These are phyloP conservation scores for Pogoniulus pusillus DNA, from an alignment of 2,797 vertebrate species.

Conservation along the genomic window DNA sequence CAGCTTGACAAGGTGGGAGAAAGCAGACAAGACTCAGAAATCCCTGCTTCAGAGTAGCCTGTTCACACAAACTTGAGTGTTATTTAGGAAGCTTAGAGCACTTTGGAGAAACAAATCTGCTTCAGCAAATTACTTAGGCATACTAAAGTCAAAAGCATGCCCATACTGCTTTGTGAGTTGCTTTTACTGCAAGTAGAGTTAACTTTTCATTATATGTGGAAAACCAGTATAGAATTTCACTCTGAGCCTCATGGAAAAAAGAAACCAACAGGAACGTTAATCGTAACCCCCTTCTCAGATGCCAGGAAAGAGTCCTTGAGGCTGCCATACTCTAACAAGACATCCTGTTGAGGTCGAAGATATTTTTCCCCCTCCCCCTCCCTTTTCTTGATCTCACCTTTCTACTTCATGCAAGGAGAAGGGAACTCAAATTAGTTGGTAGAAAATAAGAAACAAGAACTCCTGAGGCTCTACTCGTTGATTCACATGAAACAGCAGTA, in stretches of 20 bases:
- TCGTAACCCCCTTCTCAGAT: background rate
- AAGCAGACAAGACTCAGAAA: background rate
- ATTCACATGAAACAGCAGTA: background rate
- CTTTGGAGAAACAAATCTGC: background rate
- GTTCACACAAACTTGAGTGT: background rate
- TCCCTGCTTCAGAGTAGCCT: background rate
- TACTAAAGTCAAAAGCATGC: background rate
- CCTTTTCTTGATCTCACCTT: background rate
- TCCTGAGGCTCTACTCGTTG: background rate
- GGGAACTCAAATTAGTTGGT: background rate
- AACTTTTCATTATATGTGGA: background rate
- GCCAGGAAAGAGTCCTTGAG: background rate
- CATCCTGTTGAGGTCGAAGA: background rate
- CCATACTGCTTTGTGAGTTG: background rate
- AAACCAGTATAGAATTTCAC: background rate
- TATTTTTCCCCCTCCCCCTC: background rate
- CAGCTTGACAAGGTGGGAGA: constrained; percentile 15
- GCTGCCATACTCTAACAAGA: constrained; percentile 7
- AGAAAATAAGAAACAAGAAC: constrained; percentile 6
- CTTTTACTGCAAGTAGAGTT: background rate
- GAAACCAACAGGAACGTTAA: background rate
- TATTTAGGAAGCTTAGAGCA: background rate
- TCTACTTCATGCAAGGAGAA: constrained; percentile 11
- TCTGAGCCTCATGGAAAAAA: background rate
- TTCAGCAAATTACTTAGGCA: constrained; percentile 1